Evolutionary conservation across 2,113 vertebrate genomes (phyloP).

Genomic region (Oncorhynchus clarkii): DNA sequence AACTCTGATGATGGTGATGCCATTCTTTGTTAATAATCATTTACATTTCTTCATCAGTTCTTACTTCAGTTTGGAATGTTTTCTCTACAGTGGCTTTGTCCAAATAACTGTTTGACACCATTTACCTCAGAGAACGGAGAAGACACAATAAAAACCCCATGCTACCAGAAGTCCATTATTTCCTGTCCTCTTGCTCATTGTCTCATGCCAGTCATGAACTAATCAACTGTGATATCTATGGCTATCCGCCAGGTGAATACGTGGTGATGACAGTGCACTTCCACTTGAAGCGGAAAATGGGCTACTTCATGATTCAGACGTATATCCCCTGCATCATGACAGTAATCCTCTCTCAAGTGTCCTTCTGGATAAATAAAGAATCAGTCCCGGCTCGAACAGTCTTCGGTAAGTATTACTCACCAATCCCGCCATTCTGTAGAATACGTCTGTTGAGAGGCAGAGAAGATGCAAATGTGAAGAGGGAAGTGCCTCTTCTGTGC

Average conservation of each 20-base stretch:
- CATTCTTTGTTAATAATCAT: no score
- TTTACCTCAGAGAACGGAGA: no score
- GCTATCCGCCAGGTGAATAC: conserved; percentile 87
- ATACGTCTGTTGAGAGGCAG: no score
- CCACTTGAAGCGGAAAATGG: conserved; percentile 97
- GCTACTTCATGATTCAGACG: conserved; percentile 99
- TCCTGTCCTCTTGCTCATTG: not conserved
- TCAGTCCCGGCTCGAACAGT: conserved; percentile 97
- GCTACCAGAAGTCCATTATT: not conserved
- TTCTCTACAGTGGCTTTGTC: no score
- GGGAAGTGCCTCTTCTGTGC: no score
- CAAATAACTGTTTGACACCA: not conserved
- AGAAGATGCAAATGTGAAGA: no score
- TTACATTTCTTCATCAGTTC: no score
- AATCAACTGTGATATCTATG: conserved; percentile 7
- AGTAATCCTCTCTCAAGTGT: conserved; percentile 99
- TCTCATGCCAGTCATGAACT: not conserved
- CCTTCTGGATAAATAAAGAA: conserved; percentile 99
- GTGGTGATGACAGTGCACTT: conserved; percentile 98
- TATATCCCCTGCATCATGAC: conserved; percentile 99
- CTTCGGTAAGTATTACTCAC: conserved; percentile 84
- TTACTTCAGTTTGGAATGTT: no score
- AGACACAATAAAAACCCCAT: no score
- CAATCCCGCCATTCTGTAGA: not conserved
- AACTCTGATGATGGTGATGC: not conserved